These are phyloP conservation scores for Balearica regulorum DNA, from an alignment of 2,797 vertebrate species.

Conservation along the genomic window DNA sequence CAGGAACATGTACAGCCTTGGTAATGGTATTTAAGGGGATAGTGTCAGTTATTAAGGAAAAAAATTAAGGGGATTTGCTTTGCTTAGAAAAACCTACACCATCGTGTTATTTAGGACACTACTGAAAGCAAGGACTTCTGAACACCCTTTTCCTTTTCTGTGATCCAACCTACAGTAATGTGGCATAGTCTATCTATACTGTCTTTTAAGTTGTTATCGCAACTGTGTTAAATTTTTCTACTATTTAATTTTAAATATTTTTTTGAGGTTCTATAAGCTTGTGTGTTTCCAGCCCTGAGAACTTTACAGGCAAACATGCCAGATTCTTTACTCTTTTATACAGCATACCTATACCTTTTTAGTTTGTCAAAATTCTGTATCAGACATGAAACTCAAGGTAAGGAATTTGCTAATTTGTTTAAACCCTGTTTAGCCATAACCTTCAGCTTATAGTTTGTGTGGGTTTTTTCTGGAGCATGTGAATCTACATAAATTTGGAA, in stretches of 20 bases:
- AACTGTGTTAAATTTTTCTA: not conserved
- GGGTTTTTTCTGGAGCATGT: not conserved
- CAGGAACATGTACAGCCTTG: slow-evolving; percentile 45
- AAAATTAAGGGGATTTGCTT: not conserved
- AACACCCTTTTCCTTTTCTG: not conserved
- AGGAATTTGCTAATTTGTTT: not conserved
- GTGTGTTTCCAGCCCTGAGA: not conserved
- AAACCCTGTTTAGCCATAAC: not conserved
- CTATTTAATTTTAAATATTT: not conserved
- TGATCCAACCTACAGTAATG: not conserved
- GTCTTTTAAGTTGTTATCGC: not conserved
- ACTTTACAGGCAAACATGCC: not conserved
- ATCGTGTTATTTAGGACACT: not conserved
- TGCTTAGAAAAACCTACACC: not conserved
- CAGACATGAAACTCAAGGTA: not conserved
- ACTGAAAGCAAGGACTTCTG: not conserved
- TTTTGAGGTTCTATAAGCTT: not conserved
- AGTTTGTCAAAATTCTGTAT: not conserved
- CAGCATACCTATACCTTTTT: not conserved
- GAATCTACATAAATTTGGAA: not conserved
- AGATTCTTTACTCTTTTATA: not conserved
- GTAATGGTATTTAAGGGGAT: slow-evolving; percentile 46
- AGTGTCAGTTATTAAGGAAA: slow-evolving; percentile 5
- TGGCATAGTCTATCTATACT: not conserved
- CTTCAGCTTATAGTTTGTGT: not conserved